Conservation (phyloP, 2,888 invertebrate species). For the Euplagia quadripunctaria region DNA sequence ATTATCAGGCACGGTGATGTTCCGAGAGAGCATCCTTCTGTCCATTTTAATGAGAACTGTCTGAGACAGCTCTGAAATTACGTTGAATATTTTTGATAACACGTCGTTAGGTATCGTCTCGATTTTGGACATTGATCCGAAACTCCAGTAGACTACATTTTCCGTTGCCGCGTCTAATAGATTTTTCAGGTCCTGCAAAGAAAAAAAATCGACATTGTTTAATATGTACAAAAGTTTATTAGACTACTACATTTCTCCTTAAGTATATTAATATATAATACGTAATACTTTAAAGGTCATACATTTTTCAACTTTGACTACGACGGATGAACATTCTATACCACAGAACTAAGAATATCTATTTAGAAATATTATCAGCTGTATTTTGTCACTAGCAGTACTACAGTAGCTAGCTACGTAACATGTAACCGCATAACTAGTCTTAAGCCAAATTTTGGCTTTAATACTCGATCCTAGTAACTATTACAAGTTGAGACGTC, state of each 20-base stretch:
- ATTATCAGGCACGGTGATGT: constrained; percentile 82
- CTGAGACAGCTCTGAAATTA: constrained; percentile 83
- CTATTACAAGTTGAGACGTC: too few relatives aligned
- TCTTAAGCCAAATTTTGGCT: too few relatives aligned
- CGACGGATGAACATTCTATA: too few relatives aligned
- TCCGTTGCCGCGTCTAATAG: constrained; percentile 79
- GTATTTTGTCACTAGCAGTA: too few relatives aligned
- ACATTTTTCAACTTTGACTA: too few relatives aligned
- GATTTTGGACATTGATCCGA: constrained; percentile 87
- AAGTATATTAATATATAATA: neutral
- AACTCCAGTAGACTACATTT: constrained; percentile 87
- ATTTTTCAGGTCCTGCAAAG: constrained; percentile 74
- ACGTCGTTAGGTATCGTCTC: constrained; percentile 84
- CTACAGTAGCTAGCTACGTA: too few relatives aligned
- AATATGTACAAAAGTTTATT: neutral
- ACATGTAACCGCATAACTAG: too few relatives aligned
- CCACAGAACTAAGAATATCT: too few relatives aligned
- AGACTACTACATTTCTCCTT: neutral
- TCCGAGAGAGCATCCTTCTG: constrained; percentile 75
- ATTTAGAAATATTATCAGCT: too few relatives aligned
- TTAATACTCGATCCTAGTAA: too few relatives aligned
- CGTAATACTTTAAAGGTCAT: too few relatives aligned
- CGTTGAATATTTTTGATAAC: constrained; percentile 80
- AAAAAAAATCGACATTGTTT: constrained; percentile 12
- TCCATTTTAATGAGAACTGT: constrained; percentile 87